Evolutionary conservation across 2,888 invertebrate genomes (phyloP).

Genomic region (Neoitamus cyanurus): DNA sequence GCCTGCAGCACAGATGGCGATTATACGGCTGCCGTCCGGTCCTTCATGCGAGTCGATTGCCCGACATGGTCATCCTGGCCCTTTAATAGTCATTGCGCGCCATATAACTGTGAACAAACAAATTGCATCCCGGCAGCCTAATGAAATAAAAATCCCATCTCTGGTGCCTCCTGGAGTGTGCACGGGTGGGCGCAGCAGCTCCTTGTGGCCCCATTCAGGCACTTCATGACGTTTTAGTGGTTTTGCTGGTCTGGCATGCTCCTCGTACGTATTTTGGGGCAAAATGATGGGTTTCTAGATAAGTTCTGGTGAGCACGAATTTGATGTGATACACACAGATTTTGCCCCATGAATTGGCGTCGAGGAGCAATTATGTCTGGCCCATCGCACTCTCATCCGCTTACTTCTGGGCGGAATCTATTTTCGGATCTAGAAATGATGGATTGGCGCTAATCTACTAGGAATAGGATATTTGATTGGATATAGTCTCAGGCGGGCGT

Average conservation of each 20-base stretch:
- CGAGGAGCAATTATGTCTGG: conserved; percentile 31
- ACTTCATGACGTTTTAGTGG: conserved; percentile 16
- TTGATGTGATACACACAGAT: conserved; percentile 30
- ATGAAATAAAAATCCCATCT: conserved; percentile 47
- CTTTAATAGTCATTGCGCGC: conserved; percentile 17
- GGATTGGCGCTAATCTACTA: conserved; percentile 47
- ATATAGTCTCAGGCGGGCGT: conserved; percentile 6
- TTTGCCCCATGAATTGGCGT: conserved; percentile 32
- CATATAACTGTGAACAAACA: conserved; percentile 32
- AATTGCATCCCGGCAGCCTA: conserved; percentile 42
- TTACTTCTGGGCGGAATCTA: conserved; percentile 9
- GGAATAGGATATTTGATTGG: conserved; percentile 48
- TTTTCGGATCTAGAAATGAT: conserved; percentile 38
- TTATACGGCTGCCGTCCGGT: not conserved
- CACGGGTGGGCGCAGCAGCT: not conserved
- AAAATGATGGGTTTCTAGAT: not conserved
- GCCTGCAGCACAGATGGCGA: not conserved
- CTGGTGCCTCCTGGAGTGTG: not conserved
- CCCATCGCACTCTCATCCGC: not conserved
- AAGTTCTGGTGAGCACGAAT: conserved; percentile 26
- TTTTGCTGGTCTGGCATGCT: not conserved
- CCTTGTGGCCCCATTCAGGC: conserved; percentile 16
- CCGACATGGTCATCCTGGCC: conserved; percentile 2
- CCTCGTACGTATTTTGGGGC: not conserved
- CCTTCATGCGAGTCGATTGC: conserved; percentile 11